Evolutionary conservation across 2,113 vertebrate genomes (phyloP).

Genomic region (Nansenia antarctica): DNA sequence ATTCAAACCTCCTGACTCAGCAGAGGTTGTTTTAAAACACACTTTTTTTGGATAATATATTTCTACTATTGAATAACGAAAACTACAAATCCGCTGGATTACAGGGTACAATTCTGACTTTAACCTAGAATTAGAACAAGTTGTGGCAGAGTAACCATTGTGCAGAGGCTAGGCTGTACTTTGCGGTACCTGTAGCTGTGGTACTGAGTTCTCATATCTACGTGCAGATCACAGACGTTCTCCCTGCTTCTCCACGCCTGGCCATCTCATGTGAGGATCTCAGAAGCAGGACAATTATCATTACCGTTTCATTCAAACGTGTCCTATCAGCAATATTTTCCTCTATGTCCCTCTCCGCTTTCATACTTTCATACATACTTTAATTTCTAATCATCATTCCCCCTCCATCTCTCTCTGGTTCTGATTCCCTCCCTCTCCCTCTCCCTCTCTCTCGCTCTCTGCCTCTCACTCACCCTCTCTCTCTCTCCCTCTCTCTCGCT

Average conservation of each 20-base stretch:
- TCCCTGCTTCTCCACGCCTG: conserved; percentile 7
- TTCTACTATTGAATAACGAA: too few species aligned
- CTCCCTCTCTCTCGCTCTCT: background rate
- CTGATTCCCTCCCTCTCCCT: conserved; percentile 11
- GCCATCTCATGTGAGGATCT: conserved; percentile 49
- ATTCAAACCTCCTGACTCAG: too few species aligned
- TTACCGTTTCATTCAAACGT: conserved; percentile 68
- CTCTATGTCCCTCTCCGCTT: conserved; percentile 14
- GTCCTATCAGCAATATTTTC: conserved; percentile 62
- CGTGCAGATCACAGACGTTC: conserved; percentile 39
- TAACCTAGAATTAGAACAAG: too few species aligned
- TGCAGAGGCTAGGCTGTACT: background rate
- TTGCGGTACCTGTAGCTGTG: conserved; percentile 51
- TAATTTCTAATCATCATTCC: background rate
- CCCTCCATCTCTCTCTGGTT: background rate
- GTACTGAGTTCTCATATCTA: background rate
- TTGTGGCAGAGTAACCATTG: too few species aligned
- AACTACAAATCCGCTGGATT: too few species aligned
- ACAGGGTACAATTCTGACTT: too few species aligned
- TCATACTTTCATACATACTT: conserved; percentile 30
- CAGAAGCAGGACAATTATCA: conserved; percentile 63
- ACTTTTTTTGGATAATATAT: too few species aligned
- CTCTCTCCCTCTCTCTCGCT: conserved; percentile 4
- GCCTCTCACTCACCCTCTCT: conserved; percentile 20
- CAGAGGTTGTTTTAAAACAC: too few species aligned